Evolutionary conservation across 2,113 vertebrate genomes (phyloP).

Genomic region (Elanus axillaris): DNA sequence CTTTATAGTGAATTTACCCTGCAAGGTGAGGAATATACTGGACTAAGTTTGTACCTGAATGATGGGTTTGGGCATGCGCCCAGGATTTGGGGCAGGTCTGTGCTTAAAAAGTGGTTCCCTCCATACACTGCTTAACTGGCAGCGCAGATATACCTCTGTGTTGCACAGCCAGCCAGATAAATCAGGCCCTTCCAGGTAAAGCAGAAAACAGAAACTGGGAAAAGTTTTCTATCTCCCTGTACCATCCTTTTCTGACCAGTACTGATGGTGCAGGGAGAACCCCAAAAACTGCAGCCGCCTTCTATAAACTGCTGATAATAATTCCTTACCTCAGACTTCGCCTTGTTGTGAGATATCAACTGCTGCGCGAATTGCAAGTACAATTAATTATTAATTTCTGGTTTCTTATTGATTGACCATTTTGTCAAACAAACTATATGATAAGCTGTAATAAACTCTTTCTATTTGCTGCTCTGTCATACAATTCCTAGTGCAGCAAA

Average conservation of each 20-base stretch:
- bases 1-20: not conserved
- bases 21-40: not conserved
- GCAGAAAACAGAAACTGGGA: not conserved
- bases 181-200: not conserved
- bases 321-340: not conserved
- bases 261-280: not conserved
- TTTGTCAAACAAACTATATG: not conserved
- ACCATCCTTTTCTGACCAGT: not conserved
- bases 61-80: not conserved
- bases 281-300: not conserved
- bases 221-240: not conserved
- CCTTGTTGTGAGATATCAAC: not conserved
- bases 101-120: not conserved
- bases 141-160: not conserved
- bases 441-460: conserved; percentile 32
- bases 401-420: conserved; percentile 1
- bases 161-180: not conserved
- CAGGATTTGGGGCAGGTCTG: not conserved
- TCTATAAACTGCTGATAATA: not conserved
- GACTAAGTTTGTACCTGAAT: not conserved
- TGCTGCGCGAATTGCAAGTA: not conserved
- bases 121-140: not conserved
- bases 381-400: conserved; percentile 26
- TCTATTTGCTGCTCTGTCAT: conserved; percentile 15
- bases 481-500: not conserved